A percentile compares a stretch with the other conserved stretches of the same genome.
Conservation (phyloP, 2,113 vertebrate genomes). For the Danionella cerebrum region DNA sequence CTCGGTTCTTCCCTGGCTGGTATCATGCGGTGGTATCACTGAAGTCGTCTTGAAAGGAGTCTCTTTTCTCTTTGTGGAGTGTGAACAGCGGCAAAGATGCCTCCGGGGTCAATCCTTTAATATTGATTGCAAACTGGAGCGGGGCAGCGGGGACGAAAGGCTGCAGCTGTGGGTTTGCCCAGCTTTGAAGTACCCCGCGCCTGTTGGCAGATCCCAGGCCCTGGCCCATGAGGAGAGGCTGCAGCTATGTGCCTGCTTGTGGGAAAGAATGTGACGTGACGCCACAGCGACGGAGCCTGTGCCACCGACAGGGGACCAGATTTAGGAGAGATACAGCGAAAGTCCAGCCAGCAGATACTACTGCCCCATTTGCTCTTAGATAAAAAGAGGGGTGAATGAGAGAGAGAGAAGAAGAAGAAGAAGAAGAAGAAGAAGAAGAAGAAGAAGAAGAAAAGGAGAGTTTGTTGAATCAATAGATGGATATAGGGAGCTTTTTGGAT, state of each 20-base stretch:
- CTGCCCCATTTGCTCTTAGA: conserved; percentile 3
- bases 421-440: too few relatives aligned
- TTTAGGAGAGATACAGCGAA: conserved; percentile 40
- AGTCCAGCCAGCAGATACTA: conserved; percentile 25
- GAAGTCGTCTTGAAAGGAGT: conserved; percentile 59
- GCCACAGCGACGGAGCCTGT: conserved; percentile 72
- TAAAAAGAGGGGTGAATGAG: neutral
- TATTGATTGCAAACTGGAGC: conserved; percentile 81
- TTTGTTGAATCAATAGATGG: too few relatives aligned
- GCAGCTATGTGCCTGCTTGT: conserved; percentile 77
- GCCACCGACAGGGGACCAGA: conserved; percentile 46
- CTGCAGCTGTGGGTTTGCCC: conserved; percentile 70
- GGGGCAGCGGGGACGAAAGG: conserved; percentile 71
- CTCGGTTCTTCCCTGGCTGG: too few relatives aligned
- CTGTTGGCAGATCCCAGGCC: conserved; percentile 68
- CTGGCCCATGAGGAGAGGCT: conserved; percentile 72
- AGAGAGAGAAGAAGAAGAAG: too few relatives aligned
- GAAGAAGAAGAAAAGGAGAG: too few relatives aligned
- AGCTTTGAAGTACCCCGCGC: conserved; percentile 73
- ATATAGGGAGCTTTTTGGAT: too few relatives aligned
- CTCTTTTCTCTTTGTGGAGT: conserved; percentile 53
- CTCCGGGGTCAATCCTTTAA: conserved; percentile 79
- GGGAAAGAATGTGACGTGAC: conserved; percentile 79
- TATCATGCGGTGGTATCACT: too few relatives aligned
- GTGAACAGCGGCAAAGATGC: conserved; percentile 78